Evolutionary conservation across 2,113 vertebrate genomes (phyloP).

Genomic region (Junco hyemalis): DNA sequence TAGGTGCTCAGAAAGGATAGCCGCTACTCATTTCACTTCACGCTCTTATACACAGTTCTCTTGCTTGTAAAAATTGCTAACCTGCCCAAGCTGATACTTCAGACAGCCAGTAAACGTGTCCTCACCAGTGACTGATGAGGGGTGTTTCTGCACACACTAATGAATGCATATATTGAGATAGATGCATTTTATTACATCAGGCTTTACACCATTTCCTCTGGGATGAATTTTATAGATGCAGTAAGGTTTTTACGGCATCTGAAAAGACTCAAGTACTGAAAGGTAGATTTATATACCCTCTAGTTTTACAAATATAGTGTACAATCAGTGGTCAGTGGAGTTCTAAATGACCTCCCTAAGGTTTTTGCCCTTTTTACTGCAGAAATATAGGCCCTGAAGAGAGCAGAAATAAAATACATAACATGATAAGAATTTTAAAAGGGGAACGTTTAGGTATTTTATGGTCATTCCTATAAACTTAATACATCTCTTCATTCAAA

Average conservation of each 20-base stretch:
- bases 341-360: neutral
- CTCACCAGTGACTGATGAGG: neutral
- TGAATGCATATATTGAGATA: neutral
- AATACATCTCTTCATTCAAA: neutral
- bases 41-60: fast-evolving
- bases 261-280: neutral
- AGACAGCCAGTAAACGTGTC: neutral
- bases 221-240: neutral
- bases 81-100: neutral
- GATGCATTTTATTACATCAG: neutral
- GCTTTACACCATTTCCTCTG: neutral
- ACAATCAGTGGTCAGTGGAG: neutral
- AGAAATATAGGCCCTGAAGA: neutral
- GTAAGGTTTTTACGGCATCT: conserved; percentile 15
- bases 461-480: neutral
- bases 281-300: neutral
- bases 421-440: neutral
- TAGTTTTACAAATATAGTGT: neutral
- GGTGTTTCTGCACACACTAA: neutral
- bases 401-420: neutral
- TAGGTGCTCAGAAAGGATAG: neutral
- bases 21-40: neutral
- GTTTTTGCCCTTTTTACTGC: neutral
- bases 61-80: neutral
- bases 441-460: neutral